Evolutionary conservation across 2,113 vertebrate species (phyloP).

Genomic region (Rafetus swinhoei): DNA sequence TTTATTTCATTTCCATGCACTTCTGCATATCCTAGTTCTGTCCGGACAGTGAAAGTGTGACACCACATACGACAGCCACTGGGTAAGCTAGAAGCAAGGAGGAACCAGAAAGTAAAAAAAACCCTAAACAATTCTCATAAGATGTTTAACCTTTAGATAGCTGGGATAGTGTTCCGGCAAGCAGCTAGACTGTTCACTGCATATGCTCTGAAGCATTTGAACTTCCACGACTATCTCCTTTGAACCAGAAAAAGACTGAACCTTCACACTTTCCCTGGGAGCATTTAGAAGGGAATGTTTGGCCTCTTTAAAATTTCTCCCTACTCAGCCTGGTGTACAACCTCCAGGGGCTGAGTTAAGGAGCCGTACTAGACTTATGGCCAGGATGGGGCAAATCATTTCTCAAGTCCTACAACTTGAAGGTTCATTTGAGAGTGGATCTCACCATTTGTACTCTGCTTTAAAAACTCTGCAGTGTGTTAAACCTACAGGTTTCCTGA

Average conservation of each 20-base stretch:
- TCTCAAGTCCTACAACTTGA: not conserved
- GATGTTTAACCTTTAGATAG: not conserved
- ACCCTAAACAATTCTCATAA: no score
- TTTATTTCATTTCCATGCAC: not conserved
- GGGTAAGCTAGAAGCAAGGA: no score
- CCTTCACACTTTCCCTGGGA: not conserved
- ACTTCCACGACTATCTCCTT: not conserved
- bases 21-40: not conserved
- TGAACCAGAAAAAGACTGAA: not conserved
- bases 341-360: rapidly evolving
- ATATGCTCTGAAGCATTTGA: not conserved
- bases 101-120: no score
- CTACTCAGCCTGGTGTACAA: rapidly evolving
- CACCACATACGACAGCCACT: no score
- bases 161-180: not conserved
- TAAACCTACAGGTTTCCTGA: not conserved
- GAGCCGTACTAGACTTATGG: not conserved
- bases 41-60: not conserved
- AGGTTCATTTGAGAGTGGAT: not conserved
- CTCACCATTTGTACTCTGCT: not conserved
- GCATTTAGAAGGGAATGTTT: not conserved
- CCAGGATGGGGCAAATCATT: rapidly evolving
- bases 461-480: not conserved
- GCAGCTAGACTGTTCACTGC: not conserved
- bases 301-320: not conserved